Evolutionary conservation across 2,113 vertebrate species (phyloP).

Genomic region (Lepus timidus): DNA sequence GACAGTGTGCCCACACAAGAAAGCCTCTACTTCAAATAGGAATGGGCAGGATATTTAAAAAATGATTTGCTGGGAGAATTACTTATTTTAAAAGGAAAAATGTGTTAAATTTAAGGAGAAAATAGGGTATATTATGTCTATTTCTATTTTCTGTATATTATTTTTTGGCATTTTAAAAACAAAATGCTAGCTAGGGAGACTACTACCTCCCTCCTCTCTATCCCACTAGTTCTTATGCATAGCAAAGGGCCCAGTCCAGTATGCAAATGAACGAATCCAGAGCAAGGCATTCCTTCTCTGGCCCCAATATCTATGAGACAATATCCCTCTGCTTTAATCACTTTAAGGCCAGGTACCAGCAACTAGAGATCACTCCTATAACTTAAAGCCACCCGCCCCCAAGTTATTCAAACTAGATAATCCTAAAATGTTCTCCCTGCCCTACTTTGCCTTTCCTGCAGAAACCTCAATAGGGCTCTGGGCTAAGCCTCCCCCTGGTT

Average conservation of each 20-base stretch:
- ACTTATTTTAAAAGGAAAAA: not conserved
- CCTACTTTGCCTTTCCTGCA: too few relatives aligned
- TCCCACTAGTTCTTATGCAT: not conserved
- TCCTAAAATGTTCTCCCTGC: too few relatives aligned
- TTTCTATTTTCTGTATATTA: not conserved
- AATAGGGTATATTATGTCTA: not conserved
- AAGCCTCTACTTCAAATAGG: not conserved
- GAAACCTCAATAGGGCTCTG: not conserved
- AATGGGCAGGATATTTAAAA: not conserved
- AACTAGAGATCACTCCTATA: not conserved
- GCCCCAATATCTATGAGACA: not conserved
- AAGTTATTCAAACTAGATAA: not conserved
- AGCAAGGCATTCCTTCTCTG: not conserved
- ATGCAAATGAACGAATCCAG: not conserved
- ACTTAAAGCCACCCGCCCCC: not conserved
- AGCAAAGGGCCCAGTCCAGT: not conserved
- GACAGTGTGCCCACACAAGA: not conserved
- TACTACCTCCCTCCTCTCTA: not conserved
- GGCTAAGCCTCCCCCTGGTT: not conserved
- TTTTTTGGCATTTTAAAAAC: not conserved
- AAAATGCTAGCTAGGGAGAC: not conserved
- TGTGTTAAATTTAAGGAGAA: not conserved
- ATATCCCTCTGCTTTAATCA: not conserved
- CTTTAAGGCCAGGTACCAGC: not conserved
- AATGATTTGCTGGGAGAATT: not conserved